Conservation (phyloP, 2,888 invertebrate genomes). For the Bugula neritina region DNA sequence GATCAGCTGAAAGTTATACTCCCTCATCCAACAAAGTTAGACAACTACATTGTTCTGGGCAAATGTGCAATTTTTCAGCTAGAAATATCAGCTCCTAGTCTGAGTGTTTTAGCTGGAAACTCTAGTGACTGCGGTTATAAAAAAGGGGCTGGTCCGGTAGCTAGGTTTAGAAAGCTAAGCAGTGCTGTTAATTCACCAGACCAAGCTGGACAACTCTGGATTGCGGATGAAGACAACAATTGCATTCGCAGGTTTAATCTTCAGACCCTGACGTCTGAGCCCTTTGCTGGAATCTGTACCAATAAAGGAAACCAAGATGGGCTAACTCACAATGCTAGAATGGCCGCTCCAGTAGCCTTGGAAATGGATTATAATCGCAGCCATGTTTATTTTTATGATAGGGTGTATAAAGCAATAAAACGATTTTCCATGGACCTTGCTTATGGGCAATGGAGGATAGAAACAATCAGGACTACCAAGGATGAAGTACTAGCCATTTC, state of each 20-base stretch:
- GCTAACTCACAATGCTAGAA: background rate
- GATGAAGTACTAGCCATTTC: too few species aligned
- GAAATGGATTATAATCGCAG: too few species aligned
- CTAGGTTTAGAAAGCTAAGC: background rate
- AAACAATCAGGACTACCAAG: too few species aligned
- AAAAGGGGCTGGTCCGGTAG: background rate
- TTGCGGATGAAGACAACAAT: background rate
- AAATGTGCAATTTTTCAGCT: background rate
- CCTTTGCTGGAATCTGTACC: background rate
- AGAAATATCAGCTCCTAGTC: background rate
- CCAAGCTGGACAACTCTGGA: background rate
- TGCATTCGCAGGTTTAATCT: background rate
- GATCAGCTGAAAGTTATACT: too few species aligned
- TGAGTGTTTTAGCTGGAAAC: background rate
- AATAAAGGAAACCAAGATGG: background rate
- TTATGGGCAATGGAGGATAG: too few species aligned
- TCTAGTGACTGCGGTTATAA: background rate
- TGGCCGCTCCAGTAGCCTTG: too few species aligned
- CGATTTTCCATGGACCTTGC: too few species aligned
- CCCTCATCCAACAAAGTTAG: background rate
- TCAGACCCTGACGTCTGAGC: background rate
- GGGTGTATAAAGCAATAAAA: too few species aligned
- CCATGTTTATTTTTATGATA: too few species aligned
- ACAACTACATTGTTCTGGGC: background rate
- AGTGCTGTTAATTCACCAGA: background rate